Evolutionary conservation across 2,113 vertebrate genomes (phyloP).

Genomic region (Sakesphorus luctuosus): DNA sequence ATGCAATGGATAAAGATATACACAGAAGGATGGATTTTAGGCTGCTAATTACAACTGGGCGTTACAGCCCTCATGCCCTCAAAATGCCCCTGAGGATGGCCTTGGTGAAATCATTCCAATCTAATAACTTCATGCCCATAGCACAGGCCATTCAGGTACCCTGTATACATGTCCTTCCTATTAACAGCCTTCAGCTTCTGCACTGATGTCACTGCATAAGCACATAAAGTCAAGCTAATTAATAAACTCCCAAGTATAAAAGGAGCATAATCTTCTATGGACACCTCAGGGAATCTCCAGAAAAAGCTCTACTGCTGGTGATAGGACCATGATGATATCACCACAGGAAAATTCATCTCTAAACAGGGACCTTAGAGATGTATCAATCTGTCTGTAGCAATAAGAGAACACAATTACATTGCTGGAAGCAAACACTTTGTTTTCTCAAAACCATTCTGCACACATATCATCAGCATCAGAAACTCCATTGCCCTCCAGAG

Average conservation of each 20-base stretch:
- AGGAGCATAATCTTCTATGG: background rate
- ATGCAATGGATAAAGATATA: background rate
- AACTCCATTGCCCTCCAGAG: background rate
- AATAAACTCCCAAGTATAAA: background rate
- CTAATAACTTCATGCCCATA: no score
- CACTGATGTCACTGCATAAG: background rate
- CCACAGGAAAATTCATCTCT: background rate
- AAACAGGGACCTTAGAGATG: background rate
- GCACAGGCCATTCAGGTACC: background rate
- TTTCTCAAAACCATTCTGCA: background rate
- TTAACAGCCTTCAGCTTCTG: background rate
- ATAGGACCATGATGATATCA: background rate
- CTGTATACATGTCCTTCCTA: background rate
- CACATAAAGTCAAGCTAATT: accelerated
- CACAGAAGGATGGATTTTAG: background rate
- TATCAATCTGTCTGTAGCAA: background rate
- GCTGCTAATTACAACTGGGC: background rate
- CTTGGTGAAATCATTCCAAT: background rate
- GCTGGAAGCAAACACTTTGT: background rate
- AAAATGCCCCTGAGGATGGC: background rate
- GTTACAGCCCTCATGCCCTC: accelerated
- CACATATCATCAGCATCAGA: background rate
- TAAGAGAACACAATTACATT: background rate
- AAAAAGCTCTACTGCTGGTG: background rate
- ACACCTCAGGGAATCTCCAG: background rate